Conservation (phyloP, 2,888 invertebrate genomes). For the Elmis aenea region DNA sequence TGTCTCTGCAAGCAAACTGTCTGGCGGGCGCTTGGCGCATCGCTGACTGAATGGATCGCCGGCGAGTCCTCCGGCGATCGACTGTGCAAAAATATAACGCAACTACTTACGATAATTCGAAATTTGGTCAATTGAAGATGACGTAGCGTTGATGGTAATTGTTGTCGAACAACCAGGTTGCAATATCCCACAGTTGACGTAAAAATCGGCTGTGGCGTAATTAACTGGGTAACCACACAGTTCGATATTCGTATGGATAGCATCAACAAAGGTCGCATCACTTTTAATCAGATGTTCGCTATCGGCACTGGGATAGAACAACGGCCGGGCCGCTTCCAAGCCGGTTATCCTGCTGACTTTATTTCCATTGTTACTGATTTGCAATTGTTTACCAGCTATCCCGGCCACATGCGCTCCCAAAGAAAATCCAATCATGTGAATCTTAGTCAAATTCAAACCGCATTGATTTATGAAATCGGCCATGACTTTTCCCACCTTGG, state of each 20-base stretch:
- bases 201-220: background rate
- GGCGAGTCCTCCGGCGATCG: too few relatives aligned
- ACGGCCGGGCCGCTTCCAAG: background rate
- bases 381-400: background rate
- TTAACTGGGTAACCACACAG: background rate
- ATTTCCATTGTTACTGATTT: background rate
- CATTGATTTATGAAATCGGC: background rate
- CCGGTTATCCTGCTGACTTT: background rate
- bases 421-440: background rate
- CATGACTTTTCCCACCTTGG: background rate
- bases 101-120: too few relatives aligned
- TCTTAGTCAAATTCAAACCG: background rate
- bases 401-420: background rate
- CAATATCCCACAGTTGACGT: background rate
- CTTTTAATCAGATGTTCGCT: background rate
- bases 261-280: background rate
- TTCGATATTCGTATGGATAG: background rate
- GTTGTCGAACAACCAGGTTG: background rate
- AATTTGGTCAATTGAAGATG: too few relatives aligned
- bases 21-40: too few relatives aligned
- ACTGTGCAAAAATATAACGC: too few relatives aligned
- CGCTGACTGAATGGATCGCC: too few relatives aligned
- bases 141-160: too few relatives aligned
- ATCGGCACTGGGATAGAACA: background rate
- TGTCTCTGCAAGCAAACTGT: too few relatives aligned